Evolutionary conservation across 2,888 invertebrate genomes (phyloP).

Genomic region (Cheilosia vernalis): DNA sequence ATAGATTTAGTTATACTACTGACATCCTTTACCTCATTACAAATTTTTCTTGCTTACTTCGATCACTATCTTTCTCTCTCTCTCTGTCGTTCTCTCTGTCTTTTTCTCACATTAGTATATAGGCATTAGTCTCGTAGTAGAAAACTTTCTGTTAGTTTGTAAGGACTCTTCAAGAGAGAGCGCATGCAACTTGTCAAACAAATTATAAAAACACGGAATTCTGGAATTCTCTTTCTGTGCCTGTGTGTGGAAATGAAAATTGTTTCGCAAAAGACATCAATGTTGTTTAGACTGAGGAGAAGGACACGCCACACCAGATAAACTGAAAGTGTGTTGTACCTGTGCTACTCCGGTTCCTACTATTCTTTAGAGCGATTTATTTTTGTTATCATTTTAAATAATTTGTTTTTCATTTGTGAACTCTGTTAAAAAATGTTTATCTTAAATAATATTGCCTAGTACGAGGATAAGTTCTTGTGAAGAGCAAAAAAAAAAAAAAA

Average conservation of each 20-base stretch:
- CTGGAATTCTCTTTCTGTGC: conserved; percentile 12
- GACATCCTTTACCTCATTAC: conserved; percentile 66
- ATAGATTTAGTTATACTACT: conserved; percentile 40
- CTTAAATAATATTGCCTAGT: neutral
- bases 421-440: conserved; percentile 10
- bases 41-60: conserved; percentile 57
- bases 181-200: conserved; percentile 17
- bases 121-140: conserved; percentile 49
- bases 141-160: conserved; percentile 28
- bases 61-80: conserved; percentile 18
- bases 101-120: conserved; percentile 46
- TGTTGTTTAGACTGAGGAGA: conserved; percentile 40
- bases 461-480: conserved; percentile 1
- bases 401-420: conserved; percentile 22
- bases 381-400: conserved; percentile 38
- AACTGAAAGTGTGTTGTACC: conserved; percentile 36
- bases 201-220: conserved; percentile 1
- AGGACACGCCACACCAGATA: conserved; percentile 26
- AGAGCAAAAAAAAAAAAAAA: conserved; percentile 26
- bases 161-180: conserved; percentile 21
- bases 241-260: conserved; percentile 6
- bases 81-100: neutral
- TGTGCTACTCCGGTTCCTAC: conserved; percentile 60
- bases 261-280: conserved; percentile 17
- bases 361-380: conserved; percentile 48